Conservation (phyloP, 2,113 vertebrate species). For the Pangasianodon gigas region DNA sequence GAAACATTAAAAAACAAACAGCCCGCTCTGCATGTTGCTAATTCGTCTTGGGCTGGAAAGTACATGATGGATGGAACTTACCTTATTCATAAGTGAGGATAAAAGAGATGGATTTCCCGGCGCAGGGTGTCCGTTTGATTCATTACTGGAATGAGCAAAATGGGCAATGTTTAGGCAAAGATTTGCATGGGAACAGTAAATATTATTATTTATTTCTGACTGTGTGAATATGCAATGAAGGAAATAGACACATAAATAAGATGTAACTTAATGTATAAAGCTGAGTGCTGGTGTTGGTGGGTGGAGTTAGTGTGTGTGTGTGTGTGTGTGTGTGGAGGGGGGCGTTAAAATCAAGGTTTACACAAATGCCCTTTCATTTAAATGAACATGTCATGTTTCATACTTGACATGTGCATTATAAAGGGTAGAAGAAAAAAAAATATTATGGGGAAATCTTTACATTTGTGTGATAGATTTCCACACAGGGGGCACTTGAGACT, state of each 20-base stretch:
- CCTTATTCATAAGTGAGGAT: constrained; percentile 99
- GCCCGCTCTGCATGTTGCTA: constrained; percentile 82
- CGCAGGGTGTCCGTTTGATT: constrained; percentile 97
- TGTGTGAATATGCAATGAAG: constrained; percentile 72
- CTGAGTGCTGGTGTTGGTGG: background rate
- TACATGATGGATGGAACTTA: constrained; percentile 96
- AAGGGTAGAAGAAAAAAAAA: constrained; percentile 2
- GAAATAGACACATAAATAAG: constrained; percentile 68
- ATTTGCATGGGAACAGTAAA: constrained; percentile 81
- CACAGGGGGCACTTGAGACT: constrained; percentile 23
- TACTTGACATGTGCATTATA: constrained; percentile 46
- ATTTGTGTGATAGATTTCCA: constrained; percentile 51
- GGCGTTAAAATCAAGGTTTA: constrained; percentile 61
- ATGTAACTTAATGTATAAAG: constrained; percentile 53
- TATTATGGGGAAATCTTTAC: constrained; percentile 45
- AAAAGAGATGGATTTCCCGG: constrained; percentile 98
- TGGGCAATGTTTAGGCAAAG: constrained; percentile 89
- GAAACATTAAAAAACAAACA: constrained; percentile 99
- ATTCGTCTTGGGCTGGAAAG: constrained; percentile 92
- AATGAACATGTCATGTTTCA: constrained; percentile 58
- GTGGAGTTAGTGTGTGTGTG: background rate
- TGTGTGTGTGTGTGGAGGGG: background rate
- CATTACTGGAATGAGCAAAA: constrained; percentile 96
- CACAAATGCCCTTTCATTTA: constrained; percentile 58
- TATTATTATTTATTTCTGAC: constrained; percentile 78